phyloP scores from a whole-genome alignment of 2,797 vertebrate genomes.

The Hoplostethus mediterraneus region DNA sequence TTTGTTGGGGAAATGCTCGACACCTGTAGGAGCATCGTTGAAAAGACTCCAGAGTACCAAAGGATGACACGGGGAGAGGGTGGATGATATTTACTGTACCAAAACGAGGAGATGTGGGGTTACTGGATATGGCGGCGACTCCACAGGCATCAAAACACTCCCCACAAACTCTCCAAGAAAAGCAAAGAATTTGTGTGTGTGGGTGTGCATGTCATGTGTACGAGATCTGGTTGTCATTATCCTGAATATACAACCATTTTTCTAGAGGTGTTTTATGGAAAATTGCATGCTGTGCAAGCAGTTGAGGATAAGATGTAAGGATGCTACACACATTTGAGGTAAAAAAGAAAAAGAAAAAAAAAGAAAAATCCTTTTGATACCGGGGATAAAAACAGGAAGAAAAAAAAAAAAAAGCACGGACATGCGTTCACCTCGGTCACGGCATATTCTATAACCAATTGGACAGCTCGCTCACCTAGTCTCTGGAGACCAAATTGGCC shows the following conservation, averaged over 20 bases:
- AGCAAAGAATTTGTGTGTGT: background rate
- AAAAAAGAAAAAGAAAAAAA: too few relatives aligned
- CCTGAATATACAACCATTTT: conserved; percentile 20
- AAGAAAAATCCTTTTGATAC: conserved; percentile 4
- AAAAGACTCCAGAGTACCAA: conserved; percentile 3
- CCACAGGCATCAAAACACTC: conserved; percentile 22
- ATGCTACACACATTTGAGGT: conserved; percentile 20
- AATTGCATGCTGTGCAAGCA: conserved; percentile 16
- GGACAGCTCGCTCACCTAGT: conserved; percentile 87
- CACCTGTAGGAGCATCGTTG: conserved; percentile 12
- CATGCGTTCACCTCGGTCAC: conserved; percentile 1
- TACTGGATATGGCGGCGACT: conserved; percentile 23
- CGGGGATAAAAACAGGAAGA: conserved; percentile 2
- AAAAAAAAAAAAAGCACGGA: background rate
- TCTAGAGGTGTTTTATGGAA: conserved; percentile 18
- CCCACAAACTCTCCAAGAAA: conserved; percentile 9
- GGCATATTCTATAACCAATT: conserved; percentile 33
- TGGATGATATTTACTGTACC: conserved; percentile 27
- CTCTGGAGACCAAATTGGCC: conserved; percentile 98
- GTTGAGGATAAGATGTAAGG: conserved; percentile 3
- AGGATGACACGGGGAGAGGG: background rate
- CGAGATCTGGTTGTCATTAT: conserved; percentile 10
- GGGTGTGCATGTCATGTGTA: conserved; percentile 12
- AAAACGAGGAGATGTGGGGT: conserved; percentile 16
- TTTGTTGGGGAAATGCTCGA: conserved; percentile 14